Evolutionary conservation across 2,113 vertebrate species (phyloP).

Genomic region (Ardeotis arabs): DNA sequence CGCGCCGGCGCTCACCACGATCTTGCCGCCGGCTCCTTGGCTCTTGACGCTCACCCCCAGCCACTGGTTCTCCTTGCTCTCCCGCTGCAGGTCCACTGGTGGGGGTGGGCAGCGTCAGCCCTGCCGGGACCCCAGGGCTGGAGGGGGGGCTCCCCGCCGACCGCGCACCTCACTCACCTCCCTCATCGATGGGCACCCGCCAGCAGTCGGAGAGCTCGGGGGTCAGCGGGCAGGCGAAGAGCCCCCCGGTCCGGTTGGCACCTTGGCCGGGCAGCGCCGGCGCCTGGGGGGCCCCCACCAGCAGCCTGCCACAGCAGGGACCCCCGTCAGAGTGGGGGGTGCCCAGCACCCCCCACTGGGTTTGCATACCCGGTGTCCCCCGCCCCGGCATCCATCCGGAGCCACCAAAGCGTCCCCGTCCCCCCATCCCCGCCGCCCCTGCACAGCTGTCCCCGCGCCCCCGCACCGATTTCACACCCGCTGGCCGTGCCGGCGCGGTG

Average conservation of each 20-base stretch:
- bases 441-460: background rate
- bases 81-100: conserved; percentile 76
- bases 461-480: background rate
- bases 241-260: conserved; percentile 85
- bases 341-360: background rate
- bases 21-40: conserved; percentile 92
- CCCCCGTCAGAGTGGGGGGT: background rate
- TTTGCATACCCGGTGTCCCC: no score
- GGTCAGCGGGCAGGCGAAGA: conserved; percentile 91
- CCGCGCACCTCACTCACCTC: conserved; percentile 76
- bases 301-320: conserved; percentile 74
- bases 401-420: no score
- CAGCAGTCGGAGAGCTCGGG: conserved; percentile 85
- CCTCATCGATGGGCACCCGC: conserved; percentile 87
- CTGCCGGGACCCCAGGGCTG: fast-evolving
- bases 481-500: background rate
- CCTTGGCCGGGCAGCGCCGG: conserved; percentile 76
- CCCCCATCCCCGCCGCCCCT: background rate
- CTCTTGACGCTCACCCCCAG: conserved; percentile 92
- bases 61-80: conserved; percentile 97
- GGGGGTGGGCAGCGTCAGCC: background rate
- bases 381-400: no score
- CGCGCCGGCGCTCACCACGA: conserved; percentile 83
- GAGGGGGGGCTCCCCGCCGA: background rate
- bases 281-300: conserved; percentile 90